Evolutionary conservation across 1,140 invertebrate species (phyloP).

Genomic region (Branchinecta lynchi): DNA sequence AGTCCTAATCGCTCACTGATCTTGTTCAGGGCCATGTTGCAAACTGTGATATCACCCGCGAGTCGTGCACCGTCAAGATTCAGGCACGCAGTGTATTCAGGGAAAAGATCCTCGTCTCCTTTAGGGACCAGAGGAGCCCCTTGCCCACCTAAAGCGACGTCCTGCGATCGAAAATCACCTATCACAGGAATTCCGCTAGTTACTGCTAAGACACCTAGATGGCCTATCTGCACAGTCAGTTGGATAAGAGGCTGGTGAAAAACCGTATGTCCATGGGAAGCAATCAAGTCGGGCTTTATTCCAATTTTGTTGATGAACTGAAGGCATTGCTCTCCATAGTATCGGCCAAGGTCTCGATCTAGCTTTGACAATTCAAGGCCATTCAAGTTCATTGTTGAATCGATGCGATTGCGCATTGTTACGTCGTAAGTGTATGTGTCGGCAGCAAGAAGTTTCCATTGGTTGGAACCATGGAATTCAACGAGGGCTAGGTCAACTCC

Average conservation of each 20-base stretch:
- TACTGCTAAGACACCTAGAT: neutral
- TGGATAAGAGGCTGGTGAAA: neutral
- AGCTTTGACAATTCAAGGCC: neutral
- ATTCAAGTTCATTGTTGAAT: neutral
- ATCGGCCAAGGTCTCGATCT: neutral
- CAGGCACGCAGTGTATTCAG: neutral
- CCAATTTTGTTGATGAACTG: neutral
- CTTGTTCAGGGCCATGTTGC: neutral
- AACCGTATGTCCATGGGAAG: slow-evolving; percentile 10
- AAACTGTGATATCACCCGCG: neutral
- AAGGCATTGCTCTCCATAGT: neutral
- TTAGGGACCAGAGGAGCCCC: slow-evolving; percentile 10
- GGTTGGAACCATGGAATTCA: neutral
- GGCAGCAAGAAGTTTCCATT: neutral
- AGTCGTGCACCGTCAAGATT: neutral
- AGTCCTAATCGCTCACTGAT: neutral
- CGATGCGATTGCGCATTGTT: neutral
- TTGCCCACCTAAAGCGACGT: neutral
- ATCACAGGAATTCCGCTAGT: neutral
- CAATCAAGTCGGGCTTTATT: neutral
- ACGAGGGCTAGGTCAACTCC: neutral
- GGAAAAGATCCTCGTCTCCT: neutral
- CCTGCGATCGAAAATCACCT: neutral
- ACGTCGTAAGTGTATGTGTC: neutral
- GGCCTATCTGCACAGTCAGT: neutral